Percentiles rank a stretch among this genome's conserved stretches.
These are phyloP conservation scores for Gasterosteus aculeatus DNA, from an alignment of 2,113 vertebrate species.

Conservation along the genomic window DNA sequence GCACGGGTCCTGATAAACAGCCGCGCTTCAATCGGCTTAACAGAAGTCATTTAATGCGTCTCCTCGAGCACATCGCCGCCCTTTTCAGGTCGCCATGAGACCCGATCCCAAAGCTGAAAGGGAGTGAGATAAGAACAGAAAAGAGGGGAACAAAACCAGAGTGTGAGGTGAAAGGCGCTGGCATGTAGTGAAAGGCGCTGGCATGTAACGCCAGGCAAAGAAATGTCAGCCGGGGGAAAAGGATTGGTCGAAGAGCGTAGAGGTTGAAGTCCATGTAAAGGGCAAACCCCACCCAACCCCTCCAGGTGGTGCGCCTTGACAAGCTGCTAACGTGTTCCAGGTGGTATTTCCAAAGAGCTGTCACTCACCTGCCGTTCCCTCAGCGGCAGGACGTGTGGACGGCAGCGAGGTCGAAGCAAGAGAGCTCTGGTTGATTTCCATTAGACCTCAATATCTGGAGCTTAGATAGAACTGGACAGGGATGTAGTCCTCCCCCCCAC, in stretches of 20 bases:
- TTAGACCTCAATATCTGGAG: constrained; percentile 52
- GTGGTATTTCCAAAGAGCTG: constrained; percentile 58
- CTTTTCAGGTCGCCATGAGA: constrained; percentile 28
- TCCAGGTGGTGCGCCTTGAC: constrained; percentile 14
- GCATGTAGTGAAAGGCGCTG: constrained; percentile 26
- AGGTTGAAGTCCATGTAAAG: constrained; percentile 19
- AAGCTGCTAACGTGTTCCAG: constrained; percentile 49
- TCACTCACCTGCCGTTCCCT: constrained; percentile 36
- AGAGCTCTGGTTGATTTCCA: constrained; percentile 42
- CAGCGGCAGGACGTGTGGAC: constrained; percentile 10
- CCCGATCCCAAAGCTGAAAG: constrained; percentile 43
- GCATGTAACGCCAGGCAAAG: constrained; percentile 5
- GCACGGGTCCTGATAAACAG: constrained; percentile 59
- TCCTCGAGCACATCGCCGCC: constrained; percentile 31
- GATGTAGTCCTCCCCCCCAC: background rate
- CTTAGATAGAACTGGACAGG: constrained; percentile 42
- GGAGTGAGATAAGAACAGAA: constrained; percentile 49
- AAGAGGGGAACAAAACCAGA: constrained; percentile 18
- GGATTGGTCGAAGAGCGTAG: background rate
- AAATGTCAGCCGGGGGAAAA: constrained; percentile 39
- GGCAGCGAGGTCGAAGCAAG: constrained; percentile 3
- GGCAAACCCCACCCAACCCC: background rate
- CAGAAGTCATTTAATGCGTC: constrained; percentile 61
- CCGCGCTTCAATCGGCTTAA: constrained; percentile 34
- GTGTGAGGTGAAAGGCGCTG: constrained; percentile 38